These are phyloP conservation scores for Drosophila trapezifrons DNA, from an alignment of 1,140 invertebrate genomes.

Conservation along the genomic window DNA sequence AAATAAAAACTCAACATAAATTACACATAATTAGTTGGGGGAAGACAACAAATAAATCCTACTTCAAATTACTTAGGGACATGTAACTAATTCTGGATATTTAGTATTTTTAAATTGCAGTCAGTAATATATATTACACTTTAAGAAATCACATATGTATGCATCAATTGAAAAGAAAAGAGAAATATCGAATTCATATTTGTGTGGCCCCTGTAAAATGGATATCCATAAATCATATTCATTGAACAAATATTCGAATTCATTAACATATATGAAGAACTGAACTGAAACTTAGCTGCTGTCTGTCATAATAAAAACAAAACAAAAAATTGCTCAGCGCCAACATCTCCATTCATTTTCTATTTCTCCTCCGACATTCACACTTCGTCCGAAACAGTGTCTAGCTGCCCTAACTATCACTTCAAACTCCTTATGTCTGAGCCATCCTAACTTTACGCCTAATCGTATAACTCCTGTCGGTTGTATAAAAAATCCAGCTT, in stretches of 20 bases:
- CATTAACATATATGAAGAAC: slow-evolving; percentile 30
- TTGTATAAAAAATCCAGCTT: slow-evolving; percentile 25
- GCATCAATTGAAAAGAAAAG: slow-evolving; percentile 60
- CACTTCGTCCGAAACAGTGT: neutral
- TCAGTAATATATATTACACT: slow-evolving; percentile 41
- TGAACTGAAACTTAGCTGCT: slow-evolving; percentile 51
- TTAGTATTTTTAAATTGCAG: slow-evolving; percentile 27
- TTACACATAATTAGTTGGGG: slow-evolving; percentile 69
- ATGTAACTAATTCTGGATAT: slow-evolving; percentile 38
- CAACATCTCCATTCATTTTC: slow-evolving; percentile 19
- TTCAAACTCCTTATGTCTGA: slow-evolving; percentile 24
- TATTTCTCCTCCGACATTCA: neutral
- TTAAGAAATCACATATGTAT: slow-evolving; percentile 66
- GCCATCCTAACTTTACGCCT: slow-evolving; percentile 55
- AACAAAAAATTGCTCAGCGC: slow-evolving; percentile 61
- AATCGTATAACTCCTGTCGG: slow-evolving; percentile 66
- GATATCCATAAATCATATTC: slow-evolving; percentile 3
- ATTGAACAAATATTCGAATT: slow-evolving; percentile 52
- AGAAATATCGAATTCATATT: slow-evolving; percentile 49
- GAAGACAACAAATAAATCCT: slow-evolving; percentile 72
- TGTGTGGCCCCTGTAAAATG: slow-evolving; percentile 4
- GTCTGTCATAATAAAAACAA: slow-evolving; percentile 55
- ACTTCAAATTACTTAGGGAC: slow-evolving; percentile 22
- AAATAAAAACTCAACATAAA: slow-evolving; percentile 76
- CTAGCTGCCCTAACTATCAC: slow-evolving; percentile 44